Evolutionary conservation across 2,888 invertebrate genomes (phyloP), one percentile per base, ranked within the genome.

Genomic region (Smittia aterrima): DNA sequence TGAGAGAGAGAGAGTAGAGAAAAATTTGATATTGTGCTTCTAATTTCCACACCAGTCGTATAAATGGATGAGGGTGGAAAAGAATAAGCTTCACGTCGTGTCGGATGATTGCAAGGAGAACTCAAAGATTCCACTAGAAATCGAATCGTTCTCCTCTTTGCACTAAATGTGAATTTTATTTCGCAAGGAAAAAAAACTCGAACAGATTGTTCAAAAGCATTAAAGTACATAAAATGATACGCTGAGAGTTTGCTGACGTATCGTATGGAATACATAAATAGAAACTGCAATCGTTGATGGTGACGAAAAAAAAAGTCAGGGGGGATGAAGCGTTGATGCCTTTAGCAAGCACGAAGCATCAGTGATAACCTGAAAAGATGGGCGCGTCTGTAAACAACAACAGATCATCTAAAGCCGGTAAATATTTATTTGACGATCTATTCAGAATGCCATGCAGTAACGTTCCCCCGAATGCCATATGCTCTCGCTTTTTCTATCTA

Each of bases 391-490:
- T n/a, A 6, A 41, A 58, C 58, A 47, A 47, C 58, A 58, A 58
- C 24, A 58, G 58, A 58, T 18, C 22, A 47, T 47, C 47, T 47
- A 68, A 68, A 47, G 68, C 68, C 68, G 68, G 68, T 68, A 68
- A 68, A 68, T 68, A 68, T 68, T 68, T 68, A 68, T 68, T 68
- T 68, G 68, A n/a, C 24, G 22, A 58, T 58, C 24, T 22, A n/a
- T n/a, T 6, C 47, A 47, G 11, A 47, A 47, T 47, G 47, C 16
- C 11, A 11, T 47, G 13, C 47, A 47, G 2, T 2, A 16, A 13
- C 47, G 47, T 47, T 47, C 18, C 22, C 20, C 24, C 64, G 64
- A 27, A 64, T 64, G 27, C 64, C 64, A 64, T 27, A 64, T 64
- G 64, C 64, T 13, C 20, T 58, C 58, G 27, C 47, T n/a, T 32